Evolutionary conservation across 2,113 vertebrate species (phyloP), one percentile per base, ranked within the genome.

Genomic region (Phocoena phocoena): DNA sequence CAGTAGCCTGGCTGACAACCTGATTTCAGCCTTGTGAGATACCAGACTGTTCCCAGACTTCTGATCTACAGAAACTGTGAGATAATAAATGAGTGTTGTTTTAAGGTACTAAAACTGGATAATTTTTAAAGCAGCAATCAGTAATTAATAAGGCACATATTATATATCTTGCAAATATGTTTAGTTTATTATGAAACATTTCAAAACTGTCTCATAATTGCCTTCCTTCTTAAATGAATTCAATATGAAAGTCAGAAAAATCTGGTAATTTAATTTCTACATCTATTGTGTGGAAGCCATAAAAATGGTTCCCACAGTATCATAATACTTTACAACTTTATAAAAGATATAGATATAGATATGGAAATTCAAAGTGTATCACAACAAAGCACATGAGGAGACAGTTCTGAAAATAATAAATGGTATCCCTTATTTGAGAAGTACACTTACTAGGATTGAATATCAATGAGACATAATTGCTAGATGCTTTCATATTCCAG

Each of bases 401-500:
- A 94, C 18, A 76, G 50, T 44, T 92, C 47, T 93, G 68, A 95
- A 97, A 96, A 96, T 97, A 96, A 90, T 62, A 92, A 96, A 90
- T 82, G n/a, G 4, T 90, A 80, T 18, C 73, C 50, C 67, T 88
- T 95, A 91, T 95, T 94, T 97, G 76, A 97, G 67, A 81, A 91
- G 65, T 84, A 63, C 5, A 38, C 53, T 93, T 92, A 86, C 95
- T 95, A 25, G 44, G 41, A 92, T 47, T 97, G 97, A 97, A 98
- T 98, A 97, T 96, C 93, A 98, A 98, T 97, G 85, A 97, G 84
- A 58, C 18, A 38, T 98, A 98, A 98, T 98, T 98, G 80, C 74
- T 97, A 77, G 53, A 84, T 88, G 80, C 81, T 96, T 97, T 96
- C 77, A 94, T 85, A 92, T 85, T 77, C 23, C 6, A 97, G 85